These are phyloP conservation scores for Cyclargus thomasi DNA, from an alignment of 1,140 invertebrate genomes.

Conservation along the genomic window DNA sequence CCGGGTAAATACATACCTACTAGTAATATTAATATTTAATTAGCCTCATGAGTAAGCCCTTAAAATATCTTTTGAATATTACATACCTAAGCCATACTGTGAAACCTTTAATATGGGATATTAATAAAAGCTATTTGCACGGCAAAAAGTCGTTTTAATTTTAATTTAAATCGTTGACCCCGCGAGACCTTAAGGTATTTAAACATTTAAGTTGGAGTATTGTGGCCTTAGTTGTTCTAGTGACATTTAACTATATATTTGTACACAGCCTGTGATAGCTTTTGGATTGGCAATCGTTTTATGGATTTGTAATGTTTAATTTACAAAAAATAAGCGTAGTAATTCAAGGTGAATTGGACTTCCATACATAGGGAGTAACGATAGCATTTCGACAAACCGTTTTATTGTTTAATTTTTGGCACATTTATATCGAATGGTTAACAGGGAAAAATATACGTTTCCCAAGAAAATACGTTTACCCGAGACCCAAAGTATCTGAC, in stretches of 20 bases:
- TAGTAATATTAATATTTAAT: no score
- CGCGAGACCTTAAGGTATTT: slow-evolving; percentile 4
- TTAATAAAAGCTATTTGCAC: neutral
- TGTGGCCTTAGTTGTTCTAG: neutral
- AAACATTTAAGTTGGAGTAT: neutral
- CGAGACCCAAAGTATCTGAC: no score
- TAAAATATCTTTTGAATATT: no score
- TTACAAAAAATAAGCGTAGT: slow-evolving; percentile 8
- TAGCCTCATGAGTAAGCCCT: no score
- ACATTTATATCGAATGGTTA: no score
- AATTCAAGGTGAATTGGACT: slow-evolving; percentile 7
- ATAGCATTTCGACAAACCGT: neutral
- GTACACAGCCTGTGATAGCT: neutral
- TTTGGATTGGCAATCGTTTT: slow-evolving; percentile 5
- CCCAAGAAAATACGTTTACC: no score
- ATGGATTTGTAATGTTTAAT: slow-evolving; percentile 12
- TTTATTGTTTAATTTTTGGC: neutral
- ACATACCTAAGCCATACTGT: no score
- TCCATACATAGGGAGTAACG: neutral
- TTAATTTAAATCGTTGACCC: neutral
- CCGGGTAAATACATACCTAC: no score
- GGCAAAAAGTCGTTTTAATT: neutral
- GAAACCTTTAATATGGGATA: neutral
- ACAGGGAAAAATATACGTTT: no score
- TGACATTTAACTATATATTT: slow-evolving; percentile 12